Percentiles rank a stretch among this genome's conserved stretches.
These are phyloP conservation scores for Gallinago nigripennis DNA, from an alignment of 2,797 vertebrate species.

Conservation along the genomic window DNA sequence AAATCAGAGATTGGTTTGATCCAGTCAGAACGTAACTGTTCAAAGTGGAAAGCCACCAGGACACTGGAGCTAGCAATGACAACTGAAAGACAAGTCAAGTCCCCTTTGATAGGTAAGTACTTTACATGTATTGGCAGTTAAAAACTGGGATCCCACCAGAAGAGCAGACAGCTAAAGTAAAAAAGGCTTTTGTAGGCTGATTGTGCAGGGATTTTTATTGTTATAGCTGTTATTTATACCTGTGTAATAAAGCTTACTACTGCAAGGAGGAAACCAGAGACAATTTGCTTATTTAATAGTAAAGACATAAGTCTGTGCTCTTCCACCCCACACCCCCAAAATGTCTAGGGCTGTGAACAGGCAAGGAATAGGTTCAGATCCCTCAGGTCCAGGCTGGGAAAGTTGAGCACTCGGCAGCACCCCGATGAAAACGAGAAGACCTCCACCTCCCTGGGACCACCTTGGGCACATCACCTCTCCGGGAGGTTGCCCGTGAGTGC, in stretches of 20 bases:
- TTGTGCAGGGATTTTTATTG: rapidly evolving
- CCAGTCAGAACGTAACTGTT: neutral
- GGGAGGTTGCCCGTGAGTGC: rapidly evolving
- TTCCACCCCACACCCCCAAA: neutral
- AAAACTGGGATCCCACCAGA: neutral
- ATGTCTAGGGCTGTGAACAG: neutral
- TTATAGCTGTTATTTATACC: neutral
- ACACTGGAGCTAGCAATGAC: neutral
- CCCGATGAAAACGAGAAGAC: neutral
- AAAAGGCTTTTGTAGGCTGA: neutral
- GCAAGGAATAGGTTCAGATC: neutral
- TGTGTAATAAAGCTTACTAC: neutral
- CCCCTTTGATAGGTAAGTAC: neutral
- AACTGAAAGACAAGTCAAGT: neutral
- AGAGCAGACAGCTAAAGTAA: neutral
- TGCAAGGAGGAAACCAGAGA: neutral
- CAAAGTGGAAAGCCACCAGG: neutral
- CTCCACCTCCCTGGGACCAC: too few species aligned
- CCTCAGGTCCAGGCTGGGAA: neutral
- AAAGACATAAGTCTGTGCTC: neutral
- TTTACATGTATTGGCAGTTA: neutral
- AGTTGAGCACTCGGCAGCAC: neutral
- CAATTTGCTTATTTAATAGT: neutral
- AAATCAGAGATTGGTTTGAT: neutral
- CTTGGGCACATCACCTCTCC: neutral